A percentile compares a stretch with the other conserved stretches of the same genome.
phyloP scores from a whole-genome alignment of 2,113 vertebrate species.

The Neofelis nebulosa region DNA sequence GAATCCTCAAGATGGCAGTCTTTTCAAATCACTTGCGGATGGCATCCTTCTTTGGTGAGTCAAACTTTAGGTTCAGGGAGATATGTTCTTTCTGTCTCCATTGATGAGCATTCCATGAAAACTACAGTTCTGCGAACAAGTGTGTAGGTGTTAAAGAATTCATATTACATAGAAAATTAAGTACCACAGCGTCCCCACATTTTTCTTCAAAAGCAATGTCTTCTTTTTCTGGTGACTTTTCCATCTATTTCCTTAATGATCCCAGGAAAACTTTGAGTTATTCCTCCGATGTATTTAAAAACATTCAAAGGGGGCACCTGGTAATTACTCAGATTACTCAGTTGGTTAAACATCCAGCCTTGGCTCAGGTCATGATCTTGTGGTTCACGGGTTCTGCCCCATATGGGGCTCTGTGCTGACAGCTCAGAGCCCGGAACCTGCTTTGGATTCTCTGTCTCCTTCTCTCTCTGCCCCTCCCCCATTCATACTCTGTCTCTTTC shows the following conservation, averaged over 20 bases:
- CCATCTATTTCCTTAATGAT: background rate
- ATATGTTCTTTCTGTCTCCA: background rate
- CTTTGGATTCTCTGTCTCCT: no score
- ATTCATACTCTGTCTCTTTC: no score
- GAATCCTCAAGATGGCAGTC: constrained; percentile 90
- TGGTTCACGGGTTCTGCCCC: no score
- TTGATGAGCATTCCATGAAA: background rate
- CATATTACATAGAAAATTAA: background rate
- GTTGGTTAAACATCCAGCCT: no score
- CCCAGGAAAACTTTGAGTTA: background rate
- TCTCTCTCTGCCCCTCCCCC: no score
- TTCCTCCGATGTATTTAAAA: background rate
- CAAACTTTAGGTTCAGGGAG: background rate
- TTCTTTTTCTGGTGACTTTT: constrained; percentile 45
- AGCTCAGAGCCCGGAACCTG: no score
- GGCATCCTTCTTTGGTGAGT: constrained; percentile 97
- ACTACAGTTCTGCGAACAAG: background rate
- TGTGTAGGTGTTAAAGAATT: background rate
- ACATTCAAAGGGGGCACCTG: background rate
- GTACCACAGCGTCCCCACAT: background rate
- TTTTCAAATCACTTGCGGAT: constrained; percentile 95
- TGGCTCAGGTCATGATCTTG: no score
- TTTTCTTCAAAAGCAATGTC: background rate
- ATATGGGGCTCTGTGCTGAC: no score
- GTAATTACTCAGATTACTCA: no score